A percentile compares a stretch with the other conserved stretches of the same genome.
These are phyloP conservation scores for Mythimna pallens DNA, from an alignment of 2,888 invertebrate species.

Conservation along the genomic window DNA sequence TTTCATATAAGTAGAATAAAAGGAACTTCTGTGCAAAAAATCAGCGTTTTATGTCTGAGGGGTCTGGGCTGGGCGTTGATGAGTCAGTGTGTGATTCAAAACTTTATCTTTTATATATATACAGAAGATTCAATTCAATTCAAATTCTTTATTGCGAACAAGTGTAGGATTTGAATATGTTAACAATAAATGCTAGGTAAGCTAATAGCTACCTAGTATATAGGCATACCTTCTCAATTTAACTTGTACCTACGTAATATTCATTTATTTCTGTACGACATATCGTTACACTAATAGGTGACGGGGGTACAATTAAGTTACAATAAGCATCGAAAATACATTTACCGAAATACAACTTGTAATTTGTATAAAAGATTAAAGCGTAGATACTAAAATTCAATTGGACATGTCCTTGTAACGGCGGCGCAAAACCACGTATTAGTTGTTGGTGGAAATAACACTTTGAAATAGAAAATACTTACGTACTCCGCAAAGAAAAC, in stretches of 20 bases:
- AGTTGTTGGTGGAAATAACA: conserved; percentile 13
- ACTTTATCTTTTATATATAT: too few relatives aligned
- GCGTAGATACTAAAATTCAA: conserved; percentile 7
- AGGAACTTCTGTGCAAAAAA: too few relatives aligned
- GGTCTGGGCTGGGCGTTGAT: too few relatives aligned
- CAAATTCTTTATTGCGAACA: too few relatives aligned
- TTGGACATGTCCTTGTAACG: conserved; percentile 22
- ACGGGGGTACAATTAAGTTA: conserved; percentile 5
- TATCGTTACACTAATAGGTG: background rate
- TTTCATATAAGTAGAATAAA: too few relatives aligned
- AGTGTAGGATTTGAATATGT: too few relatives aligned
- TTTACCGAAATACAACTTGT: conserved; percentile 2
- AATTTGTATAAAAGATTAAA: conserved; percentile 18
- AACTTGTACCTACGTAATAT: background rate
- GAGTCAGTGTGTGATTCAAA: too few relatives aligned
- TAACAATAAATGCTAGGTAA: too few relatives aligned
- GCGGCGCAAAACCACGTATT: conserved; percentile 17
- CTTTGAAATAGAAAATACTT: conserved; percentile 19
- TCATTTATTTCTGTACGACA: background rate
- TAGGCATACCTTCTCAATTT: too few relatives aligned
- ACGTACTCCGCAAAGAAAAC: conserved; percentile 16
- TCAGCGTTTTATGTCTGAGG: too few relatives aligned
- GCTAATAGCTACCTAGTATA: too few relatives aligned
- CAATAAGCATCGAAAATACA: conserved; percentile 4
- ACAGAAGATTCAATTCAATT: too few relatives aligned